Evolutionary conservation across 2,113 vertebrate genomes (phyloP).

Genomic region (Zapus hudsonius): DNA sequence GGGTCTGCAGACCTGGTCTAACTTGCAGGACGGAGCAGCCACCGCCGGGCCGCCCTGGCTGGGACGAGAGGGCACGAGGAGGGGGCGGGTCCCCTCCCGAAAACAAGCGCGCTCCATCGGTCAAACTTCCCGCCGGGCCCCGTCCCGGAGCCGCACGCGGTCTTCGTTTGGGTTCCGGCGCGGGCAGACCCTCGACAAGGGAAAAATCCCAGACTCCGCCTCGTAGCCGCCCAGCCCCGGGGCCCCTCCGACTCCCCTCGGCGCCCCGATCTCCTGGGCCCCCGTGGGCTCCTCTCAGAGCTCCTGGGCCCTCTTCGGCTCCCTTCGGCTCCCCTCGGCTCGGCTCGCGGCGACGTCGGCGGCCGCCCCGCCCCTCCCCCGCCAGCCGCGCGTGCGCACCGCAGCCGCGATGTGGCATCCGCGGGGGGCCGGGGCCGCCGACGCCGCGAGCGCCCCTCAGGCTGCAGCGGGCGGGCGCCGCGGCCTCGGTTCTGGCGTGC

Average conservation of each 20-base stretch:
- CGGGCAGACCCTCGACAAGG: neutral
- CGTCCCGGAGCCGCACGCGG: neutral
- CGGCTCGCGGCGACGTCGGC: too few relatives aligned
- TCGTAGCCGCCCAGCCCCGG: too few relatives aligned
- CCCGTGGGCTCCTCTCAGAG: too few relatives aligned
- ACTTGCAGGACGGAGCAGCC: too few relatives aligned
- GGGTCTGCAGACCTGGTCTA: too few relatives aligned
- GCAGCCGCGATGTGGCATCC: constrained; percentile 68
- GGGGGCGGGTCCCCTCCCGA: neutral
- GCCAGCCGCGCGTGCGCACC: constrained; percentile 66
- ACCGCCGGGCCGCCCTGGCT: too few relatives aligned
- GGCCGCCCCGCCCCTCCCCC: neutral
- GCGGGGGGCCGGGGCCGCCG: constrained; percentile 20
- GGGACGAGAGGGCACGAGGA: too few relatives aligned
- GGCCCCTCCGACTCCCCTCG: neutral
- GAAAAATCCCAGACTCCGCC: too few relatives aligned
- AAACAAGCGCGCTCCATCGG: neutral
- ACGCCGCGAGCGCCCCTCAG: neutral
- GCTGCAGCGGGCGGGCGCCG: neutral
- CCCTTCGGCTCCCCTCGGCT: too few relatives aligned
- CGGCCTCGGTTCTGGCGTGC: neutral
- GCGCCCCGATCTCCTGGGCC: too few relatives aligned
- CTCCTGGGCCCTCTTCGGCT: too few relatives aligned
- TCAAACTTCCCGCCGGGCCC: neutral
- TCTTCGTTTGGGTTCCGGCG: neutral